Conservation (phyloP, 2,113 vertebrate genomes). For the Hyperopisus bebe region DNA sequence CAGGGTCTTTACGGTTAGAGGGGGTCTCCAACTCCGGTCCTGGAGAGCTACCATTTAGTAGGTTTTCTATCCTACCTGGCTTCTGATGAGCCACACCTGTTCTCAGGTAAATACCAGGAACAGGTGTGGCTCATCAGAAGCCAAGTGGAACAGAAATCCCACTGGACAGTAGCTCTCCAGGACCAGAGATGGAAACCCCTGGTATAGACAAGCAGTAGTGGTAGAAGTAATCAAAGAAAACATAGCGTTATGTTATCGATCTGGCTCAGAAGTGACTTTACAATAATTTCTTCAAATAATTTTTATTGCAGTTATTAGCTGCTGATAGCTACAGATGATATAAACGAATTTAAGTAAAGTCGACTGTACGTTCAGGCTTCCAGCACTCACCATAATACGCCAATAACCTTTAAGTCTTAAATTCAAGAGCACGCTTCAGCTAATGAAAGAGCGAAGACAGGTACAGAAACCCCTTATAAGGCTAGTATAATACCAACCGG, state of each 20-base stretch:
- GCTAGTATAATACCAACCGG: neutral
- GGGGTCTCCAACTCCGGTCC: too few relatives aligned
- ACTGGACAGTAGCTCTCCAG: too few relatives aligned
- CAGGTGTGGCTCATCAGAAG: too few relatives aligned
- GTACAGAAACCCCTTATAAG: neutral
- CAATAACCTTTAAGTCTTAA: neutral
- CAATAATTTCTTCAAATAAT: neutral
- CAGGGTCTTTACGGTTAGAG: neutral
- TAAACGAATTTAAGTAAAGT: neutral
- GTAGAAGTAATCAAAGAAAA: neutral
- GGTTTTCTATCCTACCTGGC: too few relatives aligned
- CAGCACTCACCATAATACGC: neutral
- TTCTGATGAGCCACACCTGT: too few relatives aligned
- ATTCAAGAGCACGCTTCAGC: neutral
- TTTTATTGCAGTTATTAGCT: neutral
- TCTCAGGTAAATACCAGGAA: too few relatives aligned
- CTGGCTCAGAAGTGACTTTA: neutral
- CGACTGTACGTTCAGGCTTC: neutral
- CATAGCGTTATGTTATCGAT: neutral
- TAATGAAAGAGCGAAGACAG: neutral
- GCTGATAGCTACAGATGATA: neutral
- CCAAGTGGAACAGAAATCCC: too few relatives aligned
- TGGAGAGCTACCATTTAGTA: too few relatives aligned
- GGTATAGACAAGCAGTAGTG: neutral
- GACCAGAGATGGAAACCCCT: too few relatives aligned